Evolutionary conservation across 2,888 invertebrate genomes (phyloP).

Genomic region (Leptopilina syphax): DNA sequence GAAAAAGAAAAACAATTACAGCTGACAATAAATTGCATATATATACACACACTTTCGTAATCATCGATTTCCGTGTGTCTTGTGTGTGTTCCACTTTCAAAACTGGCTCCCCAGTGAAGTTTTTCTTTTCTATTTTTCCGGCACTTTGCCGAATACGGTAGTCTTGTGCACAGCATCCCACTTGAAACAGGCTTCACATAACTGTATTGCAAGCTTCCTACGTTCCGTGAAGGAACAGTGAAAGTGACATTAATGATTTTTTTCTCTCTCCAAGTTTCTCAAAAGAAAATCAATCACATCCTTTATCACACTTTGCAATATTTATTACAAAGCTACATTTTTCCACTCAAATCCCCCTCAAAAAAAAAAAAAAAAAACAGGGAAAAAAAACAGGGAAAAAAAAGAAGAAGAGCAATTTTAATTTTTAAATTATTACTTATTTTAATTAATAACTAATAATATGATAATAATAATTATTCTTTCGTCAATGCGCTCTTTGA

Average conservation of each 20-base stretch:
- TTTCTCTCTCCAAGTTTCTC: background rate
- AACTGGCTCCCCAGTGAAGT: background rate
- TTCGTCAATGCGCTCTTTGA: too few relatives aligned
- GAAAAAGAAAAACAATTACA: background rate
- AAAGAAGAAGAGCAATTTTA: too few relatives aligned
- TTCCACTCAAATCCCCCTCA: too few relatives aligned
- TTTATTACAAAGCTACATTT: too few relatives aligned
- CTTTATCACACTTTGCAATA: too few relatives aligned
- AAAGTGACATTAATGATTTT: constrained; percentile 8
- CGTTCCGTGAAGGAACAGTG: background rate
- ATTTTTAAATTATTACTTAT: too few relatives aligned
- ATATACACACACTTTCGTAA: constrained; percentile 16
- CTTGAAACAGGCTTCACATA: background rate
- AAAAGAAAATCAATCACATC: background rate
- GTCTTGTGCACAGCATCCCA: background rate
- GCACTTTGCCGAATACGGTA: constrained; percentile 8
- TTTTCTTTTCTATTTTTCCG: constrained; percentile 33
- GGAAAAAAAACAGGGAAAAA: too few relatives aligned
- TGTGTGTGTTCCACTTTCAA: constrained; percentile 4
- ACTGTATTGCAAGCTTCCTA: constrained; percentile 1
- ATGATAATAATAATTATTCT: too few relatives aligned
- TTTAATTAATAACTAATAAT: too few relatives aligned
- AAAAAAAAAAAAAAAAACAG: too few relatives aligned
- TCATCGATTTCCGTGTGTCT: background rate
- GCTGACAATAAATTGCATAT: background rate